These are phyloP conservation scores for Eulemur albifrons DNA, from an alignment of 2,797 vertebrate genomes.

Conservation along the genomic window DNA sequence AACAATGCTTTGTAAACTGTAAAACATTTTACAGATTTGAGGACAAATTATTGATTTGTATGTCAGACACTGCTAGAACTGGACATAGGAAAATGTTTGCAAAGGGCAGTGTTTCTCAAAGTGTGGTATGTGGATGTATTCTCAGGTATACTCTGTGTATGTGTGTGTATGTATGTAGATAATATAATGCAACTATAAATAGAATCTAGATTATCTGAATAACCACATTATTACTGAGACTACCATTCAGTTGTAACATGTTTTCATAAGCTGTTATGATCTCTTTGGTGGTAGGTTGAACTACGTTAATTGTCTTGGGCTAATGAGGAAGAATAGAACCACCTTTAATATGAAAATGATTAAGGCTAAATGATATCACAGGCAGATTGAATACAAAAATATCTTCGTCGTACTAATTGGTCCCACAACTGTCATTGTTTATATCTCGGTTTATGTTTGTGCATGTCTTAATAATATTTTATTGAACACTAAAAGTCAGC, in stretches of 20 bases:
- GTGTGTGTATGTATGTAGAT: background rate
- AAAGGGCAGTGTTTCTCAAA: background rate
- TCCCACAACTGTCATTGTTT: background rate
- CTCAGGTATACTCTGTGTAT: background rate
- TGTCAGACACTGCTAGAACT: background rate
- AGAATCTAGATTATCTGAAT: background rate
- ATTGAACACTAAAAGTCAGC: background rate
- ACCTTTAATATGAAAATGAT: background rate
- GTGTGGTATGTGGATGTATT: background rate
- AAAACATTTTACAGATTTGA: background rate
- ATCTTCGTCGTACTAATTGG: background rate
- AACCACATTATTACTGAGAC: background rate
- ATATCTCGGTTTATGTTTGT: background rate
- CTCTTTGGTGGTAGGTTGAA: background rate
- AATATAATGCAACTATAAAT: background rate
- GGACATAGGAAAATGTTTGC: background rate
- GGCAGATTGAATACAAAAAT: background rate
- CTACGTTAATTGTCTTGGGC: background rate
- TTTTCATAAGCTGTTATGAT: background rate
- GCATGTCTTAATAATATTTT: background rate
- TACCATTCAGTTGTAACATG: background rate
- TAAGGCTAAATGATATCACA: background rate
- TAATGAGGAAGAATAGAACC: background rate
- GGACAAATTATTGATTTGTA: background rate
- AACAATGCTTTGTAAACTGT: background rate